A percentile compares a stretch with the other conserved stretches of the same genome.
These are phyloP conservation scores for Morpho deidamia DNA, from an alignment of 2,888 invertebrate genomes.

Conservation along the genomic window DNA sequence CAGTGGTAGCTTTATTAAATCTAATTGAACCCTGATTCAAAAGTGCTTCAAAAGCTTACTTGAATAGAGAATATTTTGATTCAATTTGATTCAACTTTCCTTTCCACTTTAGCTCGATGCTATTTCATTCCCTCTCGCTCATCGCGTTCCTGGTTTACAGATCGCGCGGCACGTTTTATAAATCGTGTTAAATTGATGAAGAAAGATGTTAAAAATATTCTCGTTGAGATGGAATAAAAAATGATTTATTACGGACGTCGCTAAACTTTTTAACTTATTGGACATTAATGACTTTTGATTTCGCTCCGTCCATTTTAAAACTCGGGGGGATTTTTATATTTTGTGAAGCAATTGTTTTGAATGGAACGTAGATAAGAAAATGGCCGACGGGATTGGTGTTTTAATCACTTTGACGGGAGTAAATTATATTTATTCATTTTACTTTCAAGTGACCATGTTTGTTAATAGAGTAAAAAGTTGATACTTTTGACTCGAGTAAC, in stretches of 20 bases:
- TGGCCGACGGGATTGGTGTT: background rate
- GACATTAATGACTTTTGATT: constrained; percentile 76
- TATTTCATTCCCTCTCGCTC: background rate
- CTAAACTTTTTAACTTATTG: constrained; percentile 75
- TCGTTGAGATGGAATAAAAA: constrained; percentile 70
- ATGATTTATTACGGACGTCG: constrained; percentile 72
- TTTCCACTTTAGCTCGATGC: too few species aligned
- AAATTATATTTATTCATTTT: background rate
- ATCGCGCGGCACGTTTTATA: background rate
- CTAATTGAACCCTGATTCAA: too few species aligned
- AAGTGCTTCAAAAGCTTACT: too few species aligned
- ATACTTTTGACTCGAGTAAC: too few species aligned
- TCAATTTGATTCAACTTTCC: too few species aligned
- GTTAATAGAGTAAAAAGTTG: too few species aligned
- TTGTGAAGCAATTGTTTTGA: background rate
- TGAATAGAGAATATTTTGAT: too few species aligned
- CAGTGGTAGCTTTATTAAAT: too few species aligned
- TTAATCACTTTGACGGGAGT: background rate
- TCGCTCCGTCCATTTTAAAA: constrained; percentile 47
- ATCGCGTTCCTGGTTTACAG: background rate
- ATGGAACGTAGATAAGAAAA: background rate
- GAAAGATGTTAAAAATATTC: constrained; percentile 67
- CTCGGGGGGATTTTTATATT: constrained; percentile 21
- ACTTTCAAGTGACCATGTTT: too few species aligned
- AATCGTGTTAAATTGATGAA: constrained; percentile 74